A percentile compares a stretch with the other conserved stretches of the same genome.
phyloP scores from a whole-genome alignment of 2,113 vertebrate genomes.

The Microcebus griseorufus region DNA sequence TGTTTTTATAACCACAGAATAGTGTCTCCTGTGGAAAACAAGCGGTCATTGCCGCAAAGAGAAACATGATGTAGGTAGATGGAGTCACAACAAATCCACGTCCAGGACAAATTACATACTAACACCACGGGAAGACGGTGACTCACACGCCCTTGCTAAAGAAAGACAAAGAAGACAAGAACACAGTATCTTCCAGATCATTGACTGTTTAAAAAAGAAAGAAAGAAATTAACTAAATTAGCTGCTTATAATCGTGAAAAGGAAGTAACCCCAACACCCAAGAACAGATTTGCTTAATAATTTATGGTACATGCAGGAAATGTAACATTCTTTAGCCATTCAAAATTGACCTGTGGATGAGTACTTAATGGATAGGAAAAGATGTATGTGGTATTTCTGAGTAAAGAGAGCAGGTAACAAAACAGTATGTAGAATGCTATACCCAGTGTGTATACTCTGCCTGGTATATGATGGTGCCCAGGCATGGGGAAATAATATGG shows the following conservation, averaged over 20 bases:
- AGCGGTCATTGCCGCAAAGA: slow-evolving; percentile 50
- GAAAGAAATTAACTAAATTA: background rate
- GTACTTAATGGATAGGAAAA: background rate
- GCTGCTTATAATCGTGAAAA: background rate
- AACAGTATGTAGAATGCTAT: background rate
- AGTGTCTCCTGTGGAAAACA: slow-evolving; percentile 58
- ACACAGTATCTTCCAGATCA: background rate
- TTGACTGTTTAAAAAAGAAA: background rate
- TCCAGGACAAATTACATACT: background rate
- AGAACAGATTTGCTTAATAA: background rate
- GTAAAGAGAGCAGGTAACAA: background rate
- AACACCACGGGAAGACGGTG: background rate
- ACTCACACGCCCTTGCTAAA: background rate
- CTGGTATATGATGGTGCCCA: background rate
- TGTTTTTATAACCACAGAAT: slow-evolving; percentile 49
- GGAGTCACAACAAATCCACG: background rate
- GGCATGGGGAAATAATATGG: background rate
- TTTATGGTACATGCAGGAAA: background rate
- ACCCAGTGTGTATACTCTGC: accelerated
- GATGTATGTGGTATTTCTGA: background rate
- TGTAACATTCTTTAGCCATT: background rate
- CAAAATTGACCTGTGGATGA: background rate
- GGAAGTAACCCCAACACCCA: background rate
- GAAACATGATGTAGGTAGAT: slow-evolving; percentile 57
- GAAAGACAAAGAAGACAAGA: background rate